A percentile compares a stretch with the other conserved stretches of the same genome.
These are phyloP conservation scores for Thryonomys swinderianus DNA, from an alignment of 2,113 vertebrate genomes.

Conservation along the genomic window DNA sequence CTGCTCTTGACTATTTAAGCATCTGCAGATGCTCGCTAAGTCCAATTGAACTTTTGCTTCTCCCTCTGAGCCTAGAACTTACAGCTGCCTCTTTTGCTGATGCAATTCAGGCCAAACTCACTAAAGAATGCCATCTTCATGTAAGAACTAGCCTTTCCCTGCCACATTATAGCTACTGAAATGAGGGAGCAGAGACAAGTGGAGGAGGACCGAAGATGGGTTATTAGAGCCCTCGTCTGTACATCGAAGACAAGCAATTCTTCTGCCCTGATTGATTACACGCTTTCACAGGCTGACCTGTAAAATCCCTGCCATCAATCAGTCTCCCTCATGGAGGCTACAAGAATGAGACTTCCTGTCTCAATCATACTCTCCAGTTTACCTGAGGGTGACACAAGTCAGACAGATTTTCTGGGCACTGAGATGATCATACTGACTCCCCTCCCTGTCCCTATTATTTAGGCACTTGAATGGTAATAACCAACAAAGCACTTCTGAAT, in stretches of 20 bases:
- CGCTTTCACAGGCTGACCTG: neutral
- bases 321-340: neutral
- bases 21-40: neutral
- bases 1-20: neutral
- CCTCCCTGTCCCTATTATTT: neutral
- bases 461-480: neutral
- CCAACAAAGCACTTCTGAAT: neutral
- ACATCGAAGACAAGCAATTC: neutral
- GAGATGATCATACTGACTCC: neutral
- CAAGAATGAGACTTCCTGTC: neutral
- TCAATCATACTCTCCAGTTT: neutral
- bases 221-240: neutral
- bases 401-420: neutral
- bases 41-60: neutral
- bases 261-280: slow-evolving; percentile 19
- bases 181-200: neutral
- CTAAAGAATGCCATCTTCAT: neutral
- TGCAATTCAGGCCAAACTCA: neutral
- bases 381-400: neutral
- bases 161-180: neutral
- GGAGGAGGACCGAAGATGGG: neutral
- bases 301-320: slow-evolving; percentile 38
- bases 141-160: neutral
- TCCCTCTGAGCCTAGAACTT: neutral
- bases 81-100: neutral